A percentile compares a stretch with the other conserved stretches of the same genome.
Evolutionary conservation across 2,113 vertebrate species (phyloP).

Genomic region (Lasiurus borealis): DNA sequence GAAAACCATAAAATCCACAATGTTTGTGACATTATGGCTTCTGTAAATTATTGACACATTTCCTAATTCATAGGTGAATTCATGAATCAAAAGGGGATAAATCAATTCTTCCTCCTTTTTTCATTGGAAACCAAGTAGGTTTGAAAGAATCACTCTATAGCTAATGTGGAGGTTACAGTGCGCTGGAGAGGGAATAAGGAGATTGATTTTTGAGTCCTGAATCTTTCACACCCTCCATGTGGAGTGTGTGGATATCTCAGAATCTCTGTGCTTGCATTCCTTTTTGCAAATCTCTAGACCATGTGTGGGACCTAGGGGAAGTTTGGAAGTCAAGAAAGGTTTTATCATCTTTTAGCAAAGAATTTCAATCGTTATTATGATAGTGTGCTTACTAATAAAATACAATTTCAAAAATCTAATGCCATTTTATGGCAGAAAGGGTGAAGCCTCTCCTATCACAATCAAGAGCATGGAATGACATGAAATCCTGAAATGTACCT

Average conservation of each 20-base stretch:
- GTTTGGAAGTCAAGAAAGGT: background rate
- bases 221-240: background rate
- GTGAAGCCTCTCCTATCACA: background rate
- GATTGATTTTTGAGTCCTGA: background rate
- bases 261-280: background rate
- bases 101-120: background rate
- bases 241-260: background rate
- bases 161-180: background rate
- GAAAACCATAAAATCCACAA: background rate
- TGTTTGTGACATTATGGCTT: background rate
- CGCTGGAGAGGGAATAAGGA: background rate
- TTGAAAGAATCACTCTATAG: background rate
- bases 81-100: background rate
- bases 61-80: background rate
- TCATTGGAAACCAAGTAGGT: too few relatives aligned
- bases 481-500: background rate
- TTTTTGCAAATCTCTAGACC: background rate
- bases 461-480: background rate
- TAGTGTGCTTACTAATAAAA: background rate
- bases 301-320: background rate
- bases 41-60: background rate
- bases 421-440: background rate
- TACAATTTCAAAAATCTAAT: background rate
- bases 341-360: background rate
- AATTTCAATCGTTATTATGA: background rate